Evolutionary conservation across 2,113 vertebrate genomes (phyloP), one percentile per base, ranked within the genome.

Genomic region (Phrynosoma platyrhinos): DNA sequence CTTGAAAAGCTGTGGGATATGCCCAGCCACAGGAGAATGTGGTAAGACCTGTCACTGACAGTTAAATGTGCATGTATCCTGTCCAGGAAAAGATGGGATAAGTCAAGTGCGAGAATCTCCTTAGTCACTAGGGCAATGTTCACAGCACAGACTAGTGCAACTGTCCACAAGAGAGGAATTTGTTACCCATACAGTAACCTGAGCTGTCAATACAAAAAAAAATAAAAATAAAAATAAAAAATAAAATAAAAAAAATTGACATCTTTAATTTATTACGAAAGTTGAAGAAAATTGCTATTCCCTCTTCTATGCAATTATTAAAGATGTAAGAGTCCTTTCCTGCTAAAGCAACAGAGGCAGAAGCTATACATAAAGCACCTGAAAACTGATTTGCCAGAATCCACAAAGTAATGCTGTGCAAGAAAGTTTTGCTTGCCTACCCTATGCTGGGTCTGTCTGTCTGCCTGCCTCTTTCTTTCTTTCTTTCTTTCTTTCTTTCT

Each of bases 311-410:
- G 16, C 14, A 52, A 20, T n/a, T 52, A 52, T 52, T 47, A 32
- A 84, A 52, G 20, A 72, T 53, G 20, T 5, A 84, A 53, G 18
- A 53, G 9, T 2, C 78, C 32, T 82, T 8, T 64, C 7, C 23
- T 30, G 36, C 40, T 0, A 68, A 32, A 78, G 72, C 90, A 78
- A 68, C 90, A 91, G 80, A 84, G 88, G 84, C 81, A 89, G 71
- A 90, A 88, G 81, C 74, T 92, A 42, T 66, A 21, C 27, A 81
- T 76, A 66, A 80, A 75, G 87, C 66, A 79, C 0, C 89, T 76
- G 23, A 47, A 76, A 68, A 89, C 77, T n/a, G 58, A 88, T 88
- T 84, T 77, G 72, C 58, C 87, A 90, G 93, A 92, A 86, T 23
- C 52, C 0, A 75, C 0, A 58, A 4, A 14, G 23, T 79, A 12